Percentiles rank a stretch among this genome's conserved stretches.
phyloP scores from a whole-genome alignment of 2,888 invertebrate genomes.

The Tridacna crocea region DNA sequence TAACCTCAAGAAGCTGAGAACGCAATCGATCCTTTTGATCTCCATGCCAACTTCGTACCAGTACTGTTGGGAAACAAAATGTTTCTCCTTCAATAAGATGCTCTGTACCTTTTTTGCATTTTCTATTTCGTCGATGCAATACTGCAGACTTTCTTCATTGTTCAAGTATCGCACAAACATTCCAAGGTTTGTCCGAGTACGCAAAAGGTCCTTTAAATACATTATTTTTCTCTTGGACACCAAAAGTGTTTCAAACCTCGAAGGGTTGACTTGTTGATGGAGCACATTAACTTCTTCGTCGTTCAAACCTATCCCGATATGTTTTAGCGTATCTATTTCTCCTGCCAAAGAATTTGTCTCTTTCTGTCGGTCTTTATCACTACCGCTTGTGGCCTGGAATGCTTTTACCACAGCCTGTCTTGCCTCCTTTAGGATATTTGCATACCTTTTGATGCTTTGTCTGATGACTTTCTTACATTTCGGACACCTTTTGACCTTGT shows the following conservation, averaged over 20 bases:
- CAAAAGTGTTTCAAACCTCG: conserved; percentile 2
- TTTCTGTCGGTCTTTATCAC: not conserved
- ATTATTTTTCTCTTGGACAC: not conserved
- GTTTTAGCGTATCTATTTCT: not conserved
- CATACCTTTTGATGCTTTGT: conserved; percentile 82
- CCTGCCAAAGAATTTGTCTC: not conserved
- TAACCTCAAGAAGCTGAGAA: not conserved
- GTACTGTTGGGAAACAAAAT: conserved; percentile 21
- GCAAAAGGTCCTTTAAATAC: not conserved
- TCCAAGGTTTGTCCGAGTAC: not conserved
- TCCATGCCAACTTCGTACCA: conserved; percentile 29
- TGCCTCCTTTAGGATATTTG: conserved; percentile 33
- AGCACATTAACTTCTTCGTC: not conserved
- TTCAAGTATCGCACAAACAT: not conserved
- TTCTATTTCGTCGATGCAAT: not conserved
- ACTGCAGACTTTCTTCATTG: not conserved
- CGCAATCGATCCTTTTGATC: not conserved
- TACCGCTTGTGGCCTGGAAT: not conserved
- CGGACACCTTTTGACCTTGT: conserved; percentile 85
- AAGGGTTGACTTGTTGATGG: not conserved
- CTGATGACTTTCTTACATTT: conserved; percentile 87
- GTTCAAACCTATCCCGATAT: conserved; percentile 2
- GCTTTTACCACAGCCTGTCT: not conserved
- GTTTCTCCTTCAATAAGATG: conserved; percentile 7
- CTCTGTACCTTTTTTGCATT: not conserved